Conservation (phyloP, 2,888 invertebrate genomes). For the Hypomecis atomaria region DNA sequence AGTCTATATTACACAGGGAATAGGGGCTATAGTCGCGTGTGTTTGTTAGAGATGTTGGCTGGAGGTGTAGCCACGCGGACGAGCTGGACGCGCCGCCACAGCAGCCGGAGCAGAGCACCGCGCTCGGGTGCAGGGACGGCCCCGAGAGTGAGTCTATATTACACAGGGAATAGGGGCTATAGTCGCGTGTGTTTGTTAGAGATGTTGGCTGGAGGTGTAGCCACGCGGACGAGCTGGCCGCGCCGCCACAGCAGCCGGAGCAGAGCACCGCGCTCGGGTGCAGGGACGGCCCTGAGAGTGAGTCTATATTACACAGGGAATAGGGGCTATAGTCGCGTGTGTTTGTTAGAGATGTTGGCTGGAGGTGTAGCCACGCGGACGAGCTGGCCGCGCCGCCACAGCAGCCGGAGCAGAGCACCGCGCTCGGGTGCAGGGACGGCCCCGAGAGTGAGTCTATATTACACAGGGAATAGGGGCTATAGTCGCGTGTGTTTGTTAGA, state of each 20-base stretch:
- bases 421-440: slow-evolving; percentile 88
- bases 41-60: too few relatives aligned
- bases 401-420: slow-evolving; percentile 51
- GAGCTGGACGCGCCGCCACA: slow-evolving; percentile 86
- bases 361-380: slow-evolving; percentile 93
- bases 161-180: too few relatives aligned
- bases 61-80: slow-evolving; percentile 93
- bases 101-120: slow-evolving; percentile 51
- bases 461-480: too few relatives aligned
- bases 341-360: too few relatives aligned
- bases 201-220: too few relatives aligned
- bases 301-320: slow-evolving; percentile 62
- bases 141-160: slow-evolving; percentile 86
- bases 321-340: too few relatives aligned
- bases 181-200: too few relatives aligned
- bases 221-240: slow-evolving; percentile 90
- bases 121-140: slow-evolving; percentile 88
- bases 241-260: slow-evolving; percentile 63
- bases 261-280: slow-evolving; percentile 67
- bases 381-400: slow-evolving; percentile 86
- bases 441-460: slow-evolving; percentile 86
- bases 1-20: slow-evolving; percentile 62
- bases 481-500: too few relatives aligned
- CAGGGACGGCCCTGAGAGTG: slow-evolving; percentile 91
- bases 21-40: too few relatives aligned